These are phyloP conservation scores for Stegostoma tigrinum DNA, from an alignment of 2,113 vertebrate genomes.

Conservation along the genomic window DNA sequence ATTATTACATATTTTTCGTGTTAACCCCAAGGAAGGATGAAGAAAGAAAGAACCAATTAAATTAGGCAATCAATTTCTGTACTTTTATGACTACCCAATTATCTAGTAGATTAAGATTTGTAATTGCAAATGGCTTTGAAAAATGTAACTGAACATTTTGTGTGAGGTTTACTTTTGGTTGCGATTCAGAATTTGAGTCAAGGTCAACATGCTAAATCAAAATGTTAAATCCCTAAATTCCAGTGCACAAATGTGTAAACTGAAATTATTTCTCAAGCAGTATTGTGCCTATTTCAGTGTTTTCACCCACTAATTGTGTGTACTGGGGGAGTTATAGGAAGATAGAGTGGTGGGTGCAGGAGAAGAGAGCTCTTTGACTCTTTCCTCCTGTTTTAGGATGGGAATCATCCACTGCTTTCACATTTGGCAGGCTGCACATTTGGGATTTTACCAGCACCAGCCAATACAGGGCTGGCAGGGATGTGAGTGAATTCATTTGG, in stretches of 20 bases:
- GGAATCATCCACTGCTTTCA: background rate
- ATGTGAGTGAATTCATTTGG: no score
- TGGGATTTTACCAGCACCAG: no score
- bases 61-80: background rate
- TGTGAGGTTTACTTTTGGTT: background rate
- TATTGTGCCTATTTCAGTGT: background rate
- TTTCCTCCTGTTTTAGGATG: background rate
- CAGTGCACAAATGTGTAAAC: background rate
- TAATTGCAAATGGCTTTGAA: background rate
- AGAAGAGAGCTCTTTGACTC: background rate
- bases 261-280: background rate
- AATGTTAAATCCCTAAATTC: background rate
- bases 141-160: background rate
- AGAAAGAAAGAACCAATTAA: background rate
- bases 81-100: background rate
- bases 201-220: background rate
- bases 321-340: no score
- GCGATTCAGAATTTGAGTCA: background rate
- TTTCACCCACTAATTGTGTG: background rate
- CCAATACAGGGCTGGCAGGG: no score
- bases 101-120: background rate
- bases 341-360: no score
- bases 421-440: background rate
- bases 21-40: background rate
- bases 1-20: background rate